Evolutionary conservation across 2,797 vertebrate species (phyloP), one percentile per base, ranked within the genome.

Genomic region (Rachycentron canadum): DNA sequence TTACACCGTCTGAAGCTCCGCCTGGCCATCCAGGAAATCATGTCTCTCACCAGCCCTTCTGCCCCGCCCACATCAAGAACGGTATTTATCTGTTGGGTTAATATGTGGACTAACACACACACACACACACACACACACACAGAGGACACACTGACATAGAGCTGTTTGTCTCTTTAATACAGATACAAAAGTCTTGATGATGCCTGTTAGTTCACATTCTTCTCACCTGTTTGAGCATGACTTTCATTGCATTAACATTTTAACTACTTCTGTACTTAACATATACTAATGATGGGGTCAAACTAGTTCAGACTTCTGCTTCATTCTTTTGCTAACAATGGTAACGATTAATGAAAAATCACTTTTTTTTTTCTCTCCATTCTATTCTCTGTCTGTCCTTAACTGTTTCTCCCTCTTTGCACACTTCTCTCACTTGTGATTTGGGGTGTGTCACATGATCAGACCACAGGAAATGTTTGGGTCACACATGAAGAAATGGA

Each of bases 401-500:
- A 70, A 34, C 59, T 72, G 47, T 78, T 86, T 49, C 43, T 53
- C 64, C 47, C 26, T 59, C 49, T 76, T 62, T 74, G 49, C 81
- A 25, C 79, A 59, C 69, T 68, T 77, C 78, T 79, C 73, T 89
- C 78, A 75, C 84, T 83, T 82, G 76, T 90, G 88, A 75, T 86
- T 83, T 81, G 86, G 84, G 82, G 82, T 32, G 69, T 84, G 73
- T 88, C 84, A 88, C 34, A 86, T 82, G 88, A 86, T 94, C 96
- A 99, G 98, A 97, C 96, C 93, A 98, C 98, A 86, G 97, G 97
- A 92, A 99, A 99, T 97, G 96, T 99, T 94, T 99, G 98, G 98
- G 94, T 99, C 95, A 99, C 98, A 65, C 98, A 99, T 65, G 98
- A 99, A 95, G 98, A 99, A 87, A 99, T 99, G 98, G 98, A 99